Conservation (phyloP, 1,140 invertebrate genomes). For the Yoshiicerus persimilis region DNA sequence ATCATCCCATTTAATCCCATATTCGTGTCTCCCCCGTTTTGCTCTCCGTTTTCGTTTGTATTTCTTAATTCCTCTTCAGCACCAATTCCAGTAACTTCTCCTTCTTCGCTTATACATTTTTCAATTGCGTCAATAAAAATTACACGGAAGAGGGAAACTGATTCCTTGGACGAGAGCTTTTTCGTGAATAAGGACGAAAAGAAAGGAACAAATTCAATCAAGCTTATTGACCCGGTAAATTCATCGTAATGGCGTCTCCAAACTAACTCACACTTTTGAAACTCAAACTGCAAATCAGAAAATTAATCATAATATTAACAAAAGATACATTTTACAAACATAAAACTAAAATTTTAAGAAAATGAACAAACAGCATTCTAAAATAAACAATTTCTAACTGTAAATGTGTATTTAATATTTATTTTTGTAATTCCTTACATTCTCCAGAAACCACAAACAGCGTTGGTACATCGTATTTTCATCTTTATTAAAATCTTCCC, state of each 20-base stretch:
- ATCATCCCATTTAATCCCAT: slow-evolving; percentile 15
- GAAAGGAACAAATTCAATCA: slow-evolving; percentile 26
- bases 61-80: no score
- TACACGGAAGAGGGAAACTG: slow-evolving; percentile 30
- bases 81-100: background rate
- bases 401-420: no score
- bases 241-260: slow-evolving; percentile 45
- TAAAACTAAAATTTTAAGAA: background rate
- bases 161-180: background rate
- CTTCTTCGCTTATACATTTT: slow-evolving; percentile 16
- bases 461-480: slow-evolving; percentile 38
- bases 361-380: background rate
- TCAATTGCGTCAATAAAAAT: slow-evolving; percentile 36
- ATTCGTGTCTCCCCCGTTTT: background rate
- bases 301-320: background rate
- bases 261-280: slow-evolving; percentile 37
- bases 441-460: slow-evolving; percentile 33
- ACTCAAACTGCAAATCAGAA: slow-evolving; percentile 33
- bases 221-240: slow-evolving; percentile 30
- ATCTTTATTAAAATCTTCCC: slow-evolving; percentile 32
- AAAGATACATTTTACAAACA: background rate
- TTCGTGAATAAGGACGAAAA: slow-evolving; percentile 31
- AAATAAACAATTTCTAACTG: no score
- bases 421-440: slow-evolving; percentile 15
- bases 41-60: background rate